phyloP scores from a whole-genome alignment of 2,888 invertebrate species.

The Sericinus montela region DNA sequence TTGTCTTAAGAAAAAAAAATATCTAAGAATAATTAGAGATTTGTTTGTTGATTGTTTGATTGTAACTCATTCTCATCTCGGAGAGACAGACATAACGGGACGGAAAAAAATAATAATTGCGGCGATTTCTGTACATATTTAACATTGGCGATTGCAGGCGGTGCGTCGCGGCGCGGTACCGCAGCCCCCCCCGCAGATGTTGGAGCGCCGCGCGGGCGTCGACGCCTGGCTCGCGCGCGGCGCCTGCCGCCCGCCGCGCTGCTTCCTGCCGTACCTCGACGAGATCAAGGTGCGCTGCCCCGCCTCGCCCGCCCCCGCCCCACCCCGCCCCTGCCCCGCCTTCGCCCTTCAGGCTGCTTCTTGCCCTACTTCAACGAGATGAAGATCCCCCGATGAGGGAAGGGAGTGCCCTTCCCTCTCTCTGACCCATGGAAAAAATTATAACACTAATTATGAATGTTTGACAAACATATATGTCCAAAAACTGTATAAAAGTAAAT shows the following conservation, averaged over 20 bases:
- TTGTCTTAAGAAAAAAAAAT: too few species aligned
- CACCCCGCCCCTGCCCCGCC: conserved; percentile 75
- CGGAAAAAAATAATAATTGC: too few species aligned
- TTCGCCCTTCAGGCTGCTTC: conserved; percentile 93
- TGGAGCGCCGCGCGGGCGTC: conserved; percentile 78
- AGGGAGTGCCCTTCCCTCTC: neutral
- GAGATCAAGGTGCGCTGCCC: conserved; percentile 86
- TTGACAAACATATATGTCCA: too few species aligned
- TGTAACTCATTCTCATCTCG: too few species aligned
- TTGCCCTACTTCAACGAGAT: conserved; percentile 88
- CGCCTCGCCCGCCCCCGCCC: neutral
- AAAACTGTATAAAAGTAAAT: too few species aligned
- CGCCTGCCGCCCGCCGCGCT: conserved; percentile 89
- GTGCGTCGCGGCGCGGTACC: conserved; percentile 47
- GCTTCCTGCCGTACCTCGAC: conserved; percentile 97
- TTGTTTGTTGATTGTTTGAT: too few species aligned
- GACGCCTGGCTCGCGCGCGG: conserved; percentile 91
- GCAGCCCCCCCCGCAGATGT: conserved; percentile 28
- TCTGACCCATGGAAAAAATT: too few species aligned
- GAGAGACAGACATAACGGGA: too few species aligned
- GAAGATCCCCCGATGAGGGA: too few species aligned
- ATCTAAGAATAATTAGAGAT: too few species aligned
- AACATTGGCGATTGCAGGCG: conserved; percentile 30
- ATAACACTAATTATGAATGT: too few species aligned
- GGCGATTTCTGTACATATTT: too few species aligned